Percentiles rank a stretch among this genome's conserved stretches.
Evolutionary conservation across 2,113 vertebrate species (phyloP).

Genomic region (Lates calcarifer): DNA sequence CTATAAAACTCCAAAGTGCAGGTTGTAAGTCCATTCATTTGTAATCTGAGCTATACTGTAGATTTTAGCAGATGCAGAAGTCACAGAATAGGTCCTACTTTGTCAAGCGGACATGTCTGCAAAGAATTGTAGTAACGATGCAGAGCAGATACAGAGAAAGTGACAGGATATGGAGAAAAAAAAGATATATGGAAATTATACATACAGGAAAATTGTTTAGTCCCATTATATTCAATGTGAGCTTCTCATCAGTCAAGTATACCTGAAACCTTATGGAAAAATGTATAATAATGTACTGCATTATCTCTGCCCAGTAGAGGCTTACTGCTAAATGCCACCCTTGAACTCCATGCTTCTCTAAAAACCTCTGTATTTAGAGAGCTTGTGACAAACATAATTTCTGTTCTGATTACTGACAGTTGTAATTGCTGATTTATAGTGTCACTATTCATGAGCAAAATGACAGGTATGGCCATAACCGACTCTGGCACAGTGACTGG

Average conservation of each 20-base stretch:
- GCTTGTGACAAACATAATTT: conserved; percentile 45
- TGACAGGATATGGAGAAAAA: not conserved
- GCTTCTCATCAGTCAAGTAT: too few species aligned
- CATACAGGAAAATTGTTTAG: not conserved
- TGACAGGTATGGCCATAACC: conserved; percentile 50
- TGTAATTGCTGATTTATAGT: conserved; percentile 62
- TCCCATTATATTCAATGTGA: too few species aligned
- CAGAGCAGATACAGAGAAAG: not conserved
- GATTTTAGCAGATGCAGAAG: conserved; percentile 1
- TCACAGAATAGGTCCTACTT: not conserved
- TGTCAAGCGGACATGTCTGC: not conserved
- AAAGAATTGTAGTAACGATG: not conserved
- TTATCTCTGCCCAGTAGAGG: not conserved
- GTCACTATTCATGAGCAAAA: conserved; percentile 45
- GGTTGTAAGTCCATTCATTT: not conserved
- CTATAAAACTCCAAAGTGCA: not conserved
- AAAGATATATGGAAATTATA: not conserved
- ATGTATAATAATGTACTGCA: not conserved
- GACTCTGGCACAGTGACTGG: conserved; percentile 12
- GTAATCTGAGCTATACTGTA: not conserved
- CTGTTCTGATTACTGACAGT: conserved; percentile 48
- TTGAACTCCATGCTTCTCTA: conserved; percentile 16
- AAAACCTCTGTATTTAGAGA: conserved; percentile 45
- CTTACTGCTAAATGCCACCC: conserved; percentile 18
- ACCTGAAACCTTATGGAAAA: too few species aligned